A percentile compares a stretch with the other conserved stretches of the same genome.
Conservation (phyloP, 92 coral and sea anemone species). For the Galaxea fascicularis region DNA sequence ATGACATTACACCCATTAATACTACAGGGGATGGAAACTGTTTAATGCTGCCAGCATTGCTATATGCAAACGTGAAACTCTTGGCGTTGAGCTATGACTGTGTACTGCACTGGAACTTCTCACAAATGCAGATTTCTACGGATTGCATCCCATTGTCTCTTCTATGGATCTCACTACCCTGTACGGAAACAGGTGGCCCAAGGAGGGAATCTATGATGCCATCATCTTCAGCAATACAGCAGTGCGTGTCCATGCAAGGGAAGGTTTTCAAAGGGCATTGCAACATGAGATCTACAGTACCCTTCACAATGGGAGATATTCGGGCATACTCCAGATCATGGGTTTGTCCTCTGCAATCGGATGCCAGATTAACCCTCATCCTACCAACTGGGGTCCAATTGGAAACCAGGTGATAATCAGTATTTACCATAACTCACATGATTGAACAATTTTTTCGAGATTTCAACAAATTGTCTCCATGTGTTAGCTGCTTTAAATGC, state of each 20-base stretch:
- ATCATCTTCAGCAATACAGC: conserved; percentile 43
- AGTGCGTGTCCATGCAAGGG: neutral
- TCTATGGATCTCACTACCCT: conserved; percentile 29
- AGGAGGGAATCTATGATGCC: conserved; percentile 38
- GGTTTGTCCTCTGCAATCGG: conserved; percentile 57
- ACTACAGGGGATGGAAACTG: conserved; percentile 68
- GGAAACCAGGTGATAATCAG: conserved; percentile 12
- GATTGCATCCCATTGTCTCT: conserved; percentile 31
- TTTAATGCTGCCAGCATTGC: conserved; percentile 66
- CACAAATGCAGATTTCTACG: conserved; percentile 37
- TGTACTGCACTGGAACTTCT: conserved; percentile 55
- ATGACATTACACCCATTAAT: conserved; percentile 45
- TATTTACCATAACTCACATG: conserved; percentile 16
- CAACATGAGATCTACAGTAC: conserved; percentile 46
- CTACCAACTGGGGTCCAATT: conserved; percentile 11
- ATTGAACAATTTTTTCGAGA: conserved; percentile 9
- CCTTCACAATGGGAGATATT: conserved; percentile 8
- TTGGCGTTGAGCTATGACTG: conserved; percentile 39
- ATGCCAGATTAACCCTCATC: conserved; percentile 30
- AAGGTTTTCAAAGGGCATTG: conserved; percentile 38
- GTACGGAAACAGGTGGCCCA: conserved; percentile 30
- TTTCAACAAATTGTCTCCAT: conserved; percentile 17
- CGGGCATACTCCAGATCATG: conserved; percentile 56
- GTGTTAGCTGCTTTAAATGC: conserved; percentile 22
- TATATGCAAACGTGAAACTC: conserved; percentile 39